These are phyloP conservation scores for Mechanitis mazaeus DNA, from an alignment of 2,888 invertebrate species.

Conservation along the genomic window DNA sequence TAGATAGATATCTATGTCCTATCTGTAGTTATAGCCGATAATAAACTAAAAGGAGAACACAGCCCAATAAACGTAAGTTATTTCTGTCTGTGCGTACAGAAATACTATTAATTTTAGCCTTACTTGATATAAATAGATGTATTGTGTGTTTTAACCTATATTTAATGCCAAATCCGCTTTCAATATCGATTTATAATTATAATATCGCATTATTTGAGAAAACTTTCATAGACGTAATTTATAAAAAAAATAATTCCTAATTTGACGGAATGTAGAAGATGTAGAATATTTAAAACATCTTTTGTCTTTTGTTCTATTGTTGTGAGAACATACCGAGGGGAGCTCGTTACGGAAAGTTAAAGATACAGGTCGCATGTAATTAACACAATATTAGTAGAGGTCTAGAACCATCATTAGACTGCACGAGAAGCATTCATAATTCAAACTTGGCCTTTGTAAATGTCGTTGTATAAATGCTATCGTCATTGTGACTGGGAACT, in stretches of 20 bases:
- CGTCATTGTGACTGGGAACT: constrained; percentile 15
- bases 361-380: constrained; percentile 21
- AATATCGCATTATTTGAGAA: constrained; percentile 15
- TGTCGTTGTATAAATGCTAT: constrained; percentile 12
- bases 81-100: constrained; percentile 63
- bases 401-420: constrained; percentile 17
- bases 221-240: neutral
- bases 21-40: too few relatives aligned
- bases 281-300: too few relatives aligned
- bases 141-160: constrained; percentile 65
- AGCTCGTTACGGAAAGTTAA: constrained; percentile 12
- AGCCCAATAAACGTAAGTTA: constrained; percentile 41
- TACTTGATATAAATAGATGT: constrained; percentile 66
- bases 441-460: constrained; percentile 13
- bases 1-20: too few relatives aligned
- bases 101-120: constrained; percentile 69
- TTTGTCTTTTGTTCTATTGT: too few relatives aligned
- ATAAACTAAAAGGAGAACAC: constrained; percentile 14
- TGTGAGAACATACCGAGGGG: constrained; percentile 2
- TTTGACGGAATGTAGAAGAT: neutral
- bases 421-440: constrained; percentile 17
- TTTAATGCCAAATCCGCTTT: constrained; percentile 56
- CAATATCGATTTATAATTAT: constrained; percentile 17
- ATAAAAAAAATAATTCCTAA: neutral
- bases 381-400: constrained; percentile 8